phyloP scores from a whole-genome alignment of 2,888 invertebrate species.

The Spilosoma lubricipeda region DNA sequence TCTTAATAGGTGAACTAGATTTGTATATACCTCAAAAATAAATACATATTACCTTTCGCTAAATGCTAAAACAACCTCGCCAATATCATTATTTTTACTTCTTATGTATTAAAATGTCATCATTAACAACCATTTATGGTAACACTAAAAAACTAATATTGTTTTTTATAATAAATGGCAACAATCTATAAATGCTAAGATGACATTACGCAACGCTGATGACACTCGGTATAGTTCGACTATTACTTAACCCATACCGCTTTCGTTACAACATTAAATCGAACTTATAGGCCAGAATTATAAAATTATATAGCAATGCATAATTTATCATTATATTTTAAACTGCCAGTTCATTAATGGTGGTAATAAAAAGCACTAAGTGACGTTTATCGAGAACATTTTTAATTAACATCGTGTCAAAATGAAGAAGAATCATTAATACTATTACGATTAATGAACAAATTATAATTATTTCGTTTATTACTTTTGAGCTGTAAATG shows the following conservation, averaged over 20 bases:
- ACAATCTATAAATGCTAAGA: constrained; percentile 12
- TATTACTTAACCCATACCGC: constrained; percentile 43
- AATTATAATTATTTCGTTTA: constrained; percentile 11
- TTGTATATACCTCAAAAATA: not conserved
- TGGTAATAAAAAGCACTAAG: constrained; percentile 61
- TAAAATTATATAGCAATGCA: constrained; percentile 38
- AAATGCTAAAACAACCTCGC: not conserved
- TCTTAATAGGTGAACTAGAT: not conserved
- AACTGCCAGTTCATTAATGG: constrained; percentile 40
- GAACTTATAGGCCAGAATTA: constrained; percentile 38
- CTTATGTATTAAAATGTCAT: not conserved
- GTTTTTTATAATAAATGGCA: constrained; percentile 3
- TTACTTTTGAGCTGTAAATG: not conserved
- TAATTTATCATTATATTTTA: constrained; percentile 47
- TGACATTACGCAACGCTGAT: constrained; percentile 20
- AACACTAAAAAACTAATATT: not conserved
- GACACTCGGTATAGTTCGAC: constrained; percentile 35
- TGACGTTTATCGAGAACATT: constrained; percentile 55
- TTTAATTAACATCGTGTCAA: constrained; percentile 53
- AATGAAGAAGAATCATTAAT: constrained; percentile 37
- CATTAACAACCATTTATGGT: not conserved
- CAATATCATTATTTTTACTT: not conserved
- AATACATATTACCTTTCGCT: not conserved
- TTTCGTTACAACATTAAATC: constrained; percentile 32
- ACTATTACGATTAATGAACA: constrained; percentile 8